Base-by-base conservation (phyloP, 2,888 invertebrate genomes). In the Pogonocherus hispidulus region DNA sequence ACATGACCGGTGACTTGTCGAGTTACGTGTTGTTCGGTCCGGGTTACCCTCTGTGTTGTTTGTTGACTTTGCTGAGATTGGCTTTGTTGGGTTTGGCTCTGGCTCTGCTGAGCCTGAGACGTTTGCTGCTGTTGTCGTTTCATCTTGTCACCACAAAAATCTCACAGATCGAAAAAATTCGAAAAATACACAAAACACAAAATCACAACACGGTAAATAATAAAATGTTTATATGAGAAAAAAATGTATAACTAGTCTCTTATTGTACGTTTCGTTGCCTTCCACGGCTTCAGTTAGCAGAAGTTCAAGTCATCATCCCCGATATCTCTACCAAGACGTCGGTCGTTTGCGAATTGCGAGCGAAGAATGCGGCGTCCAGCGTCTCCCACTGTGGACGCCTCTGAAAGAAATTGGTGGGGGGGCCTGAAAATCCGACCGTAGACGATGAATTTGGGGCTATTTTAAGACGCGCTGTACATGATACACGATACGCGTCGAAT, bases 321-420 rank as follows among this genome's bases (percentile, higher is more conserved):
- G 90, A 90, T 88, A 86, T 88, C 88, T 86, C 82, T 87, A 91
- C 91, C 93, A 93, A 94, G 94, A 94, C 94, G 94, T 94, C 94
- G 94, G 93, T 94, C 94, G 94, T 93, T 93, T 93, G 92, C 93
- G 92, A 93, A 92, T 93, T 91, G 92, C 91, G 91, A 92, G 92
- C 92, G 93, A 92, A 92, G 92, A 92, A 92, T 93, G 92, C 78
- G 78, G 74, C 75, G 74, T 74, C 79, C 76, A 71, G 69, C 80
- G 81, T 83, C 84, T 84, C 83, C 83, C 80, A 79, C 82, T 75
- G 82, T 74, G 81, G 77, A 74, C 77, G 78, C 74, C 72, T 67
- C 70, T 66, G 69, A 59, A 64, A 47, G 55, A 46, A 32, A 32
- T 54, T 54, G 78, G 66, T 60, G 69, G 70, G 70, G 55, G 67